These are phyloP conservation scores for Rhinoderma darwinii DNA, from an alignment of 2,113 vertebrate genomes.

Conservation along the genomic window DNA sequence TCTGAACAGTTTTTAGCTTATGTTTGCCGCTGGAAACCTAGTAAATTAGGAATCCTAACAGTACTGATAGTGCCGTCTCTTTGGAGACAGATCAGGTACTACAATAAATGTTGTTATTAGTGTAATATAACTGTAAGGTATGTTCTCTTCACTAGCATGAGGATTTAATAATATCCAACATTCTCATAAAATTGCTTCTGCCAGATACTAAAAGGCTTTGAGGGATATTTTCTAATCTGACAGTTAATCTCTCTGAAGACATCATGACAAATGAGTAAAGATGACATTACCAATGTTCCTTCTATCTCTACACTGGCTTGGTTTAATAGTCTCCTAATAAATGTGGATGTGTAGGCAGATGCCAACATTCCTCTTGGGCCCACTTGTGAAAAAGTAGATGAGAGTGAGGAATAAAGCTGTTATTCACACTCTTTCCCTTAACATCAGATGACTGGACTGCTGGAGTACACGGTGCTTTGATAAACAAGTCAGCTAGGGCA, in stretches of 20 bases:
- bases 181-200: conserved; percentile 66
- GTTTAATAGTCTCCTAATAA: conserved; percentile 59
- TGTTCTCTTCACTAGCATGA: conserved; percentile 48
- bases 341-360: conserved; percentile 55
- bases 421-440: background rate
- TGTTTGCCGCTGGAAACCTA: background rate
- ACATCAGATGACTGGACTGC: background rate
- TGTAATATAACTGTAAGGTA: conserved; percentile 37
- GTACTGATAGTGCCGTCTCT: background rate
- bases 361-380: conserved; percentile 32
- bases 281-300: conserved; percentile 57
- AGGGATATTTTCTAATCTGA: conserved; percentile 75
- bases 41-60: background rate
- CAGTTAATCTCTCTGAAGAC: conserved; percentile 74
- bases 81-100: conserved; percentile 31
- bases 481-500: background rate
- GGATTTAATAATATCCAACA: conserved; percentile 59
- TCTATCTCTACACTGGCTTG: conserved; percentile 49
- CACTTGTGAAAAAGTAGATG: conserved; percentile 42
- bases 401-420: conserved; percentile 5
- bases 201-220: conserved; percentile 69
- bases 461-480: background rate
- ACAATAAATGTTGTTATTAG: conserved; percentile 43
- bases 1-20: too few relatives aligned
- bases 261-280: conserved; percentile 68